phyloP scores from a whole-genome alignment of 2,113 vertebrate species.

The Apus apus region DNA sequence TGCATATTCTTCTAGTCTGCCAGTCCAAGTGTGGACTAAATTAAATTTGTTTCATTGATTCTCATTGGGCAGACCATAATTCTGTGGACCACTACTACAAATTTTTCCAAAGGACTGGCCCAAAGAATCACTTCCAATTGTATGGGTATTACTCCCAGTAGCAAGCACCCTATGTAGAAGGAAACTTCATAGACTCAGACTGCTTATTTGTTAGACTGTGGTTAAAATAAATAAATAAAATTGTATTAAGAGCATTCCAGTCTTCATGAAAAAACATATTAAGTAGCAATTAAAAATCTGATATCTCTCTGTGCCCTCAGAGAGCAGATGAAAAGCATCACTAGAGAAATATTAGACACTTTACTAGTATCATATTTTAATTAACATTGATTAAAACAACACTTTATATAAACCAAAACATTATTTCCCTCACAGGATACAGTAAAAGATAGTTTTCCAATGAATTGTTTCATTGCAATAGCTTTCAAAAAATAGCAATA shows the following conservation, averaged over 20 bases:
- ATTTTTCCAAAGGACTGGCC: not conserved
- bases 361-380: conserved; percentile 32
- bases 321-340: not conserved
- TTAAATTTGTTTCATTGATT: not conserved
- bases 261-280: not conserved
- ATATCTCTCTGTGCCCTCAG: not conserved
- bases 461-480: not conserved
- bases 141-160: not conserved
- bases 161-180: not conserved
- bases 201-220: not conserved
- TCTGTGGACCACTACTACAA: not conserved
- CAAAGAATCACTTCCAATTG: not conserved
- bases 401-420: not conserved
- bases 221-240: not conserved
- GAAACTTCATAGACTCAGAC: not conserved
- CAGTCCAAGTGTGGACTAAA: not conserved
- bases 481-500: not conserved
- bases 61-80: not conserved
- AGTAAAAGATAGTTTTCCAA: not conserved
- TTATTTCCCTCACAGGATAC: not conserved
- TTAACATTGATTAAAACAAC: conserved; percentile 43
- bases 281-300: conserved; percentile 41
- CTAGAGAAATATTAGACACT: conserved; percentile 13
- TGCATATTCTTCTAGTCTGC: not conserved
- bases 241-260: not conserved